Evolutionary conservation across 2,113 vertebrate genomes (phyloP), one percentile per base, ranked within the genome.

Genomic region (Callipepla squamata): DNA sequence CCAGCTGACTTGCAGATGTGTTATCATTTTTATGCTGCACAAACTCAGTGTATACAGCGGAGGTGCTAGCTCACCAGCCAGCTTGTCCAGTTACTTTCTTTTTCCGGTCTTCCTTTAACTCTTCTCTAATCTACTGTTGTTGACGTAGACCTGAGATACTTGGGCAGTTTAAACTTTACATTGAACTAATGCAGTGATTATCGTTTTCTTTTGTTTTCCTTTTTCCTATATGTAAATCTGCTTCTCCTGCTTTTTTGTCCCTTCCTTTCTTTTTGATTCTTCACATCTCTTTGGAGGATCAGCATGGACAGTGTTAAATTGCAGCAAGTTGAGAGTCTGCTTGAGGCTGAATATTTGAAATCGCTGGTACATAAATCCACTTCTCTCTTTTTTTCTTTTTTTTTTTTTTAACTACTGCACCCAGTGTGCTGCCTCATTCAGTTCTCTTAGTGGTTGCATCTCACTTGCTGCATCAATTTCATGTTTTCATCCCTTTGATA

Each of bases 1-100:
- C 38, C 92, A 94, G 48, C 83, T 95, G 93, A 73, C 66, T 42
- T 1, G 4, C 87, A 95, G 75, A 92, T 89, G 91, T 36, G 53
- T 57, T 32, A 28, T 66, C 6, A 3, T 11, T 77, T 65, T 65
- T 40, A 44, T 1, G 18, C 48, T 79, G 62, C 34, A 47, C 20
- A 72, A 57, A 63, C 47, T 87, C 44, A 47, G 3, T 62, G 32
- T 66, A 8, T 44, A 7, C n/a, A 59, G 36, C 20, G 45, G 70
- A 86, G 55, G 36, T 78, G 17, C 66, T 58, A 57, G 40, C 26
- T 90, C 45, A 44, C 45, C 66, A 85, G 73, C 59, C 53, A 57
- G 36, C 58, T 65, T 73, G 30, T 75, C 25, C 23, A 45, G 30
- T 42, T 61, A 38, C 47, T 83, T 89, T 89, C 44, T 44, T 86